Evolutionary conservation across 2,797 vertebrate genomes (phyloP).

Genomic region (Sternotherus odoratus): DNA sequence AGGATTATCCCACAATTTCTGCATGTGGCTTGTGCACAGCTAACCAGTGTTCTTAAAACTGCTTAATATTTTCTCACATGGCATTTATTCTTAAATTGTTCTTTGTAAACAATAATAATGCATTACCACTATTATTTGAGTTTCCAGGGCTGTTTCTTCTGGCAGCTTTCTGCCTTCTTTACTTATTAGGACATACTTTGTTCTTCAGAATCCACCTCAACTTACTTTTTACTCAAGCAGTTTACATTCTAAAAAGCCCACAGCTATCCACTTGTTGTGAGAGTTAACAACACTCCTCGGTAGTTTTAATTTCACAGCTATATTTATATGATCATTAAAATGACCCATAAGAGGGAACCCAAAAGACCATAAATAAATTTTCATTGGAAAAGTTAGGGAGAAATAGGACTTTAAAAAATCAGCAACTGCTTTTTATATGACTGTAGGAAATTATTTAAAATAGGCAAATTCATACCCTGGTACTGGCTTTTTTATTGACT

Average conservation of each 20-base stretch:
- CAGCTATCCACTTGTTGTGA: background rate
- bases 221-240: background rate
- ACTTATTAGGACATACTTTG: background rate
- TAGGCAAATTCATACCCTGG: conserved; percentile 28
- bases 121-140: background rate
- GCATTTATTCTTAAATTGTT: background rate
- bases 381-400: conserved; percentile 12
- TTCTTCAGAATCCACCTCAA: background rate
- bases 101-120: background rate
- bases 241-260: background rate
- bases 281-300: background rate
- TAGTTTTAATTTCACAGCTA: background rate
- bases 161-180: background rate
- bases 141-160: background rate
- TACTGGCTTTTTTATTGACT: conserved; percentile 42
- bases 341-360: background rate
- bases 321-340: conserved; percentile 1
- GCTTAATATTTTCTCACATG: background rate
- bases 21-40: background rate
- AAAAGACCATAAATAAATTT: conserved; percentile 1
- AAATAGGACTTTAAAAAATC: background rate
- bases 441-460: conserved; percentile 32
- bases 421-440: conserved; percentile 18
- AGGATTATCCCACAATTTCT: background rate
- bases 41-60: background rate